Conservation (phyloP, 2,797 vertebrate genomes). For the Tangara arthus region DNA sequence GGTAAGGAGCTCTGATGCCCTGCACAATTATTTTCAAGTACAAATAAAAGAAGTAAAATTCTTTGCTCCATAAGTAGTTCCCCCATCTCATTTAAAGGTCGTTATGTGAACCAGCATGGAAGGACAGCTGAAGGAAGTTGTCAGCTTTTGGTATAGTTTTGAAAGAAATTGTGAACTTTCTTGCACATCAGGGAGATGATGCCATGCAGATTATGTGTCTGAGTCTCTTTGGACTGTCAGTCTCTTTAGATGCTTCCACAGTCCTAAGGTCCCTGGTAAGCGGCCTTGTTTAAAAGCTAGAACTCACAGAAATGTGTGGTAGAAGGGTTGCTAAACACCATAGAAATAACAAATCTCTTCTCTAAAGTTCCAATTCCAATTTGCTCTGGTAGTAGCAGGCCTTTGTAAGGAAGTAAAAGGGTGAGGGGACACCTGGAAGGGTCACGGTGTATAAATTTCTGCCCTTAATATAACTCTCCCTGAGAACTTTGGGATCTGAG, state of each 20-base stretch:
- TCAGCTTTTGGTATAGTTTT: background rate
- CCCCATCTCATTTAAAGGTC: background rate
- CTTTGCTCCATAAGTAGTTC: background rate
- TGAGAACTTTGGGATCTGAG: background rate
- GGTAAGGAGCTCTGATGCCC: background rate
- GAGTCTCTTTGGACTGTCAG: background rate
- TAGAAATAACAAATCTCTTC: background rate
- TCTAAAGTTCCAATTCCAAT: background rate
- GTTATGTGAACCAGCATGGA: background rate
- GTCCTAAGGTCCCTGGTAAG: background rate
- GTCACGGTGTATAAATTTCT: background rate
- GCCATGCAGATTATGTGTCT: background rate
- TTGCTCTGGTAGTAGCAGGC: background rate
- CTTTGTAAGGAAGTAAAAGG: background rate
- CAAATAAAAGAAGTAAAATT: background rate
- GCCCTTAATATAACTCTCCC: background rate
- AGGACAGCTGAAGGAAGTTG: background rate
- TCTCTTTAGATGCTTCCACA: background rate
- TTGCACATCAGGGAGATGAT: background rate
- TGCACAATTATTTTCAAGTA: background rate
- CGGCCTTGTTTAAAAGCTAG: background rate
- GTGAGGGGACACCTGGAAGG: background rate
- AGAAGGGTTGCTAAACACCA: background rate
- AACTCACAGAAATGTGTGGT: background rate
- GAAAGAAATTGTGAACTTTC: background rate